Percentiles rank a stretch among this genome's conserved stretches.
phyloP scores from a whole-genome alignment of 2,888 invertebrate genomes.

The Adineta ricciae region DNA sequence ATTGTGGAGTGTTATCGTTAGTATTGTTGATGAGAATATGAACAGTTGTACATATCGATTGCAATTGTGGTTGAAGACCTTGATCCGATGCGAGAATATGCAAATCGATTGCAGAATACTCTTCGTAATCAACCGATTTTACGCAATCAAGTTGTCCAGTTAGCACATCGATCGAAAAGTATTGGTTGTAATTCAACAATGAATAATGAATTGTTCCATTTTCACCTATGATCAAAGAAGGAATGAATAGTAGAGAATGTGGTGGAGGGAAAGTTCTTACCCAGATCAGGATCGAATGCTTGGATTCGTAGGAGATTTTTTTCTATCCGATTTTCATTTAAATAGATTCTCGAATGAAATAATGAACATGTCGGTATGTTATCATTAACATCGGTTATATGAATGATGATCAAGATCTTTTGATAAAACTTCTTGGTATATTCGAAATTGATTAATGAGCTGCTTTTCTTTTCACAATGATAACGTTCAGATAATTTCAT shows the following conservation, averaged over 20 bases:
- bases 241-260: neutral
- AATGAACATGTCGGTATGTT: neutral
- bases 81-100: neutral
- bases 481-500: neutral
- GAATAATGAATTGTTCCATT: neutral
- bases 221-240: neutral
- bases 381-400: slow-evolving; percentile 4
- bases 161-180: neutral
- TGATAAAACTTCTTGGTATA: neutral
- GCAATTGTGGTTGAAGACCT: neutral
- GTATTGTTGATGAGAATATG: neutral
- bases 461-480: neutral
- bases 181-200: neutral
- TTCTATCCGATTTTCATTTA: neutral
- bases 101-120: neutral
- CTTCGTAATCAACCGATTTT: slow-evolving; percentile 1
- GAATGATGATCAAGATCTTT: neutral
- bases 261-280: neutral
- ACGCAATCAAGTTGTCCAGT: neutral
- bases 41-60: neutral
- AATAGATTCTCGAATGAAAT: neutral
- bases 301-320: neutral
- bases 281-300: neutral
- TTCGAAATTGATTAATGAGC: neutral
- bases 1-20: neutral